A percentile compares a stretch with the other conserved stretches of the same genome.
phyloP scores from a whole-genome alignment of 2,797 vertebrate genomes.

The Tauraco hartlaubi region DNA sequence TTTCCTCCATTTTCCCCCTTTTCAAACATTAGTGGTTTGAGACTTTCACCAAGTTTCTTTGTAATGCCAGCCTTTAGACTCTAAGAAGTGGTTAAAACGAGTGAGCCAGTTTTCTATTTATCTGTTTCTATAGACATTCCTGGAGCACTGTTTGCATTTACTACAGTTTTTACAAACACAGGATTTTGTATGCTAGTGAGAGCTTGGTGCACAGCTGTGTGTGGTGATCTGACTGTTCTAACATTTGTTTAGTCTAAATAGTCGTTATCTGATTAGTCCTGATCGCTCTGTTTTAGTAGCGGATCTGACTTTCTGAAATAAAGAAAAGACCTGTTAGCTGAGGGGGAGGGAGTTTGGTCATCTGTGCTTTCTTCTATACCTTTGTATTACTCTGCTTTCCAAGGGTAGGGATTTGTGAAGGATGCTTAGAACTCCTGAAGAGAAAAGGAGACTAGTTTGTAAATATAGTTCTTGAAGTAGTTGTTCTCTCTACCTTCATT shows the following conservation, averaged over 20 bases:
- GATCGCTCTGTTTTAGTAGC: conserved; percentile 15
- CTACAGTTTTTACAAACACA: not conserved
- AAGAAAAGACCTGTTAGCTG: not conserved
- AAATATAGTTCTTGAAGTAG: conserved; percentile 28
- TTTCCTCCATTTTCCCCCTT: not conserved
- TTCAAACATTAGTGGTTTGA: not conserved
- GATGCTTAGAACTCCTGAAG: conserved; percentile 21
- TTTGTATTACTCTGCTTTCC: conserved; percentile 31
- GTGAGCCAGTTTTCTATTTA: not conserved
- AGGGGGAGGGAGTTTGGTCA: not conserved
- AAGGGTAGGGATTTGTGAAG: conserved; percentile 21
- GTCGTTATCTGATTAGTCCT: conserved; percentile 10
- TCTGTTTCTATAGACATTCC: not conserved
- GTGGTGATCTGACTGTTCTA: not conserved
- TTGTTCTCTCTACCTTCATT: conserved; percentile 37
- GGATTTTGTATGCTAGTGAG: not conserved
- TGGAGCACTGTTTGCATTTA: not conserved
- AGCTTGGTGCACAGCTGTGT: not conserved
- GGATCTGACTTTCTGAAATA: conserved; percentile 25
- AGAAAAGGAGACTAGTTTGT: conserved; percentile 52
- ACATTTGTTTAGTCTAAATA: not conserved
- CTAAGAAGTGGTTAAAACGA: not conserved
- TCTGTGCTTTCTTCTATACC: not conserved
- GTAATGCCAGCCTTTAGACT: not conserved
- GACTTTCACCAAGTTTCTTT: not conserved